Evolutionary conservation across 53 echinoderm and acorn worm species (phyloP), one percentile per base, ranked within the genome.

Genomic region (Echinarachnius parma): DNA sequence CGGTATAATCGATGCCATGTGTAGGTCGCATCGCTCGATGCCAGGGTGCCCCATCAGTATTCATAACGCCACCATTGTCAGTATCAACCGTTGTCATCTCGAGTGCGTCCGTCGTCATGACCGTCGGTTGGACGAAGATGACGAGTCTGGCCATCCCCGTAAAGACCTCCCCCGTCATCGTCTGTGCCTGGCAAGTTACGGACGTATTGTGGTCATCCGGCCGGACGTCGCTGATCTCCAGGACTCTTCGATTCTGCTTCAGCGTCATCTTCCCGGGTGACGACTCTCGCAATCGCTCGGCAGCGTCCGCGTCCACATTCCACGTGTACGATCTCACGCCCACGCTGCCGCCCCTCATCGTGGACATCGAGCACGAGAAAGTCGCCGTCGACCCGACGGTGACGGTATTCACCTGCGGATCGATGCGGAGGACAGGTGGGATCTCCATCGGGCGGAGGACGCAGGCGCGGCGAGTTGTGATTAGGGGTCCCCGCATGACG

Each of bases 151-250:
- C 84, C 0, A 44, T 53, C 4, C 77, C 77, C 7, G 46, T 71
- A 30, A 69, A 45, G 55, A 49, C 27, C 31, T 77, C 36, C 0
- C 86, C 86, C 0, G 19, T 56, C 15, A 37, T 52, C 3, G 67
- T 86, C 35, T 52, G 45, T 18, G 81, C 69, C 45, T 54, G 34
- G 35, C 86, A 86, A 8, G 76, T 76, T 9, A 86, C 81, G 21
- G 66, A 36, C n/a, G 81, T 86, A 21, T 81, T 68, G 36, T 81
- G 59, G 62, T 86, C 86, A 45, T 47, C 59, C 9, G 33, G 31
- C 32, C 60, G 81, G 3, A 81, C 69, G 77, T 77, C 48, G 16
- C 23, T 52, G 63, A 86, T 81, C 48, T 60, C 47, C 5, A 86
- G 58, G 9, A 75, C 61, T n/a, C 23, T 21, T 2, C 64, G 57